A percentile compares a stretch with the other conserved stretches of the same genome.
phyloP scores from a whole-genome alignment of 2,797 vertebrate species.

The Gila robusta region DNA sequence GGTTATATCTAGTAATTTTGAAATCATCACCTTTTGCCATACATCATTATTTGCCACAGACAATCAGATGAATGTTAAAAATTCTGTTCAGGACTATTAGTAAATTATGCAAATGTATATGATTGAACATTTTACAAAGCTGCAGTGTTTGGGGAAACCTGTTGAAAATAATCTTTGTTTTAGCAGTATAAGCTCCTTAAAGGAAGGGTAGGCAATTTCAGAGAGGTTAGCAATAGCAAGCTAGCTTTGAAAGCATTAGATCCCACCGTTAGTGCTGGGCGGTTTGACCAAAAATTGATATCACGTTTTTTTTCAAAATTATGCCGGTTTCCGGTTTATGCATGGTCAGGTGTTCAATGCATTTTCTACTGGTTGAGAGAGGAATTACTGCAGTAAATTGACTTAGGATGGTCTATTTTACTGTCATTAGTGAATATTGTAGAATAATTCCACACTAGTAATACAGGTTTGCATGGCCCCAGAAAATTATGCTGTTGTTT shows the following conservation, averaged over 20 bases:
- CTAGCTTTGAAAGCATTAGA: neutral
- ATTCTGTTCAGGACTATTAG: neutral
- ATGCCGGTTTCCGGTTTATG: too few species aligned
- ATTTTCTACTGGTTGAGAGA: too few species aligned
- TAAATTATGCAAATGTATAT: neutral
- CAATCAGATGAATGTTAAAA: neutral
- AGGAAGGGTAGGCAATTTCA: neutral
- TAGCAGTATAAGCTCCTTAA: neutral
- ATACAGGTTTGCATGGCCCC: too few species aligned
- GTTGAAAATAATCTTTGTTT: neutral
- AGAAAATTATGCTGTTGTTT: too few species aligned
- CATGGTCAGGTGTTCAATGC: too few species aligned
- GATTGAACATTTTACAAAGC: neutral
- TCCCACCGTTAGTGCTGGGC: neutral
- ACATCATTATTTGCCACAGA: neutral
- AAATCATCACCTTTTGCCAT: neutral
- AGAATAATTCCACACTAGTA: too few species aligned
- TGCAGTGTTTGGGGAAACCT: neutral
- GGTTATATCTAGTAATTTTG: neutral
- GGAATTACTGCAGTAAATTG: too few species aligned
- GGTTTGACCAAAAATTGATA: too few species aligned
- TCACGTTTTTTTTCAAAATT: too few species aligned
- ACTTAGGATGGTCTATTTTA: too few species aligned
- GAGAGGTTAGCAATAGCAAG: neutral
- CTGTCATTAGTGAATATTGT: too few species aligned